phyloP scores from a whole-genome alignment of 53 echinoderm and acorn worm species.

The Actinopyga echinites region DNA sequence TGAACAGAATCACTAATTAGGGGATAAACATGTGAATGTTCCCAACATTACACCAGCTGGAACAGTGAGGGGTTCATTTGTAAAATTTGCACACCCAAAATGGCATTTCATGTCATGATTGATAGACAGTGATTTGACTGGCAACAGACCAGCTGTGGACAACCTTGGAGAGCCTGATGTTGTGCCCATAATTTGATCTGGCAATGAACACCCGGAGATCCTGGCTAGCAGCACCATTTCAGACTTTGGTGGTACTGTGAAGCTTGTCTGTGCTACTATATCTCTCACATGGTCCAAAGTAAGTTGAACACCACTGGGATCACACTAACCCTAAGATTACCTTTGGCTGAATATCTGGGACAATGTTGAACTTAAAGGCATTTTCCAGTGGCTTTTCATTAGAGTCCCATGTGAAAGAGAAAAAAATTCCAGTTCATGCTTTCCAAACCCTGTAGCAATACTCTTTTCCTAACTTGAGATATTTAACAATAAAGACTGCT shows the following conservation, averaged over 20 bases:
- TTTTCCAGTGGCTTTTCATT: neutral
- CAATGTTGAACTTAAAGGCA: conserved; percentile 33
- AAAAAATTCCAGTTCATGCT: too few relatives aligned
- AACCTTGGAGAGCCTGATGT: conserved; percentile 39
- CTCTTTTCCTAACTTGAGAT: too few relatives aligned
- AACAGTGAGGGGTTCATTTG: conserved; percentile 2
- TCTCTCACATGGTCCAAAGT: conserved; percentile 12
- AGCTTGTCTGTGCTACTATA: neutral
- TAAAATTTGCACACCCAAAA: conserved; percentile 56
- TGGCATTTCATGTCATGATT: conserved; percentile 38
- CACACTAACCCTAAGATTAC: conserved; percentile 44
- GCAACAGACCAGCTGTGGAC: conserved; percentile 19
- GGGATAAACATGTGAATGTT: conserved; percentile 49
- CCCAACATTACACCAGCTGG: conserved; percentile 43
- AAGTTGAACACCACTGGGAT: conserved; percentile 8
- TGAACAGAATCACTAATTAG: conserved; percentile 1
- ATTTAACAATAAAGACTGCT: too few relatives aligned
- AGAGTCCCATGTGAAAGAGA: conserved; percentile 6
- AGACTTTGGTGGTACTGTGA: conserved; percentile 36
- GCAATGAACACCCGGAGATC: conserved; percentile 28
- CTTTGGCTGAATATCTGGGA: conserved; percentile 31
- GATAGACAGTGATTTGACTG: conserved; percentile 43
- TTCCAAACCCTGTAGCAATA: too few relatives aligned
- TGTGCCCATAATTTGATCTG: neutral
- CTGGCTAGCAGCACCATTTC: conserved; percentile 27